Base-by-base conservation (phyloP, 2,113 vertebrate species). In the Meriones unguiculatus region DNA sequence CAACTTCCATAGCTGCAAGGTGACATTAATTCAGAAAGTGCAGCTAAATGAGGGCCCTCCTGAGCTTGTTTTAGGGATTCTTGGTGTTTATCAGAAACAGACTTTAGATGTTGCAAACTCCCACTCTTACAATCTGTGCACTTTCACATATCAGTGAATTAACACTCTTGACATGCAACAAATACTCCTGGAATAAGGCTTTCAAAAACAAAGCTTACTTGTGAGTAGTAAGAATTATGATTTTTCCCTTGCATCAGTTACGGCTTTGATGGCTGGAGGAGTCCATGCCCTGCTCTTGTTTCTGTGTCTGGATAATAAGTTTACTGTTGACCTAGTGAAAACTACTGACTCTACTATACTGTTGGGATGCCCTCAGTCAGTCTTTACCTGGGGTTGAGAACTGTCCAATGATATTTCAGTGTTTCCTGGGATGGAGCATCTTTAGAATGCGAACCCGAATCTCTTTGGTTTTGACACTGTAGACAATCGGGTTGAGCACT, bases 1-100 rank as follows among this genome's bases (percentile, higher is more conserved):
- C 99, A 9, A 99, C 94, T 90, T 98, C 98, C 70, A 57, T 84
- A 24, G 99, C 99, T 1, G 98, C 98, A 81, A 99, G 98, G 22
- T 1, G 15, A 14, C 57, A 57, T 54, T 87, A 88, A 82, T 77
- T 77, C 54, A 62, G 30, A 90, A 70, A 46, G 0, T 24, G 35
- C 3, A 90, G 17, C 20, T 6, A 90, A 90, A 9, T 2, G 1
- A 93, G 11, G 11, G 18, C 0, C 4, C 0, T 30, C 2, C 80
- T 62, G 38, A 64, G 20, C 3, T 84, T 80, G 46, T 95, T 95
- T 96, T 8, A 77, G 76, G 30, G 2, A 54, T 80, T 87, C 2
- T 52, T 87, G 3, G 7, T 32, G 9, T 93, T 93, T 72, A 24
- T 62, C 95, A 30, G 57, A 3, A 94, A 69, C 0, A 32, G 2